Percentiles rank a stretch among this genome's conserved stretches.
phyloP scores from a whole-genome alignment of 1,140 invertebrate species.

The Drosophila tristis region DNA sequence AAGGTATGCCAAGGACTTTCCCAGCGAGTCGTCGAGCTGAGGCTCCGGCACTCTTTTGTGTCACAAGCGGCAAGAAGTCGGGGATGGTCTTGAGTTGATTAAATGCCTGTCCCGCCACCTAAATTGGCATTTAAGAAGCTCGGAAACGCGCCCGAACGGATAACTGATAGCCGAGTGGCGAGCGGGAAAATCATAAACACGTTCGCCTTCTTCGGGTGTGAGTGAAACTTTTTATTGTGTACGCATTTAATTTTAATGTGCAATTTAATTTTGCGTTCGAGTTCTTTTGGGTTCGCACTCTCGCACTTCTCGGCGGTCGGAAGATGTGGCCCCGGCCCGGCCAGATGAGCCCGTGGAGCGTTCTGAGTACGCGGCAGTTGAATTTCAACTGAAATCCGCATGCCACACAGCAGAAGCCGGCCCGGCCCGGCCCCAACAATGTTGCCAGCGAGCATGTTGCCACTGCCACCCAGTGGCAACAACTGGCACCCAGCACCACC shows the following conservation, averaged over 20 bases:
- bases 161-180: slow-evolving; percentile 40
- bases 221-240: slow-evolving; percentile 44
- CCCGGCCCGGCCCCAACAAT: slow-evolving; percentile 58
- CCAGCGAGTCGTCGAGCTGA: too few relatives aligned
- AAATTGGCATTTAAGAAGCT: slow-evolving; percentile 64
- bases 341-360: slow-evolving; percentile 41
- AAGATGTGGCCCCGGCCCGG: slow-evolving; percentile 11
- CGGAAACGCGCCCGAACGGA: slow-evolving; percentile 30
- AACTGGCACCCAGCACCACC: background rate
- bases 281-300: background rate
- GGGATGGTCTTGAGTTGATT: slow-evolving; percentile 59
- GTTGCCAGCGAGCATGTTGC: slow-evolving; percentile 50
- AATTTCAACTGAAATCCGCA: slow-evolving; percentile 69
- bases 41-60: slow-evolving; percentile 12
- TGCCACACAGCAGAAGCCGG: slow-evolving; percentile 50
- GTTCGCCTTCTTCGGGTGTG: slow-evolving; percentile 1
- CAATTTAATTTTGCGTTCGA: slow-evolving; percentile 13
- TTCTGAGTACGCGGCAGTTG: slow-evolving; percentile 70
- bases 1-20: slow-evolving; percentile 13
- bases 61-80: slow-evolving; percentile 25
- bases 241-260: slow-evolving; percentile 48
- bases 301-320: background rate
- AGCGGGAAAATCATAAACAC: slow-evolving; percentile 23
- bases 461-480: slow-evolving; percentile 17
- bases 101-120: slow-evolving; percentile 64